Evolutionary conservation across 2,888 invertebrate species (phyloP).

Genomic region (Rapana venosa): DNA sequence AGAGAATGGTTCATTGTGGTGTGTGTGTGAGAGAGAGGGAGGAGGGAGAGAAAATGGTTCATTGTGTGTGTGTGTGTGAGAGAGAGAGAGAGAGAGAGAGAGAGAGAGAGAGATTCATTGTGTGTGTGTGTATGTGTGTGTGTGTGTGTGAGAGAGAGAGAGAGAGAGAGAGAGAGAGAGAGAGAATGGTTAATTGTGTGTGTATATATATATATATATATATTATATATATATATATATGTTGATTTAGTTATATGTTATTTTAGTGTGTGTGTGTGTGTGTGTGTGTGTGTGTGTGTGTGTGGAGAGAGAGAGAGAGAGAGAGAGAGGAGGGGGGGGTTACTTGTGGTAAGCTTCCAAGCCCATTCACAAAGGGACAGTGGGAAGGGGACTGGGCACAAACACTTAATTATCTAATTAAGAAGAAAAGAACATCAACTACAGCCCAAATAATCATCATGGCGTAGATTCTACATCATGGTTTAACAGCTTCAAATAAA

Average conservation of each 20-base stretch:
- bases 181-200: background rate
- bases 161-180: background rate
- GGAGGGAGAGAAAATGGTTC: too few species aligned
- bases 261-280: too few species aligned
- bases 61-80: background rate
- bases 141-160: background rate
- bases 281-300: too few species aligned
- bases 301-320: too few species aligned
- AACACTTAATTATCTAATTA: background rate
- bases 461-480: too few species aligned
- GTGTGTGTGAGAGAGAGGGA: too few species aligned
- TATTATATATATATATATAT: too few species aligned
- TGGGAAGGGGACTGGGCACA: background rate
- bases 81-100: background rate
- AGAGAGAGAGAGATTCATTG: background rate
- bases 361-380: background rate
- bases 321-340: background rate
- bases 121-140: constrained; percentile 2
- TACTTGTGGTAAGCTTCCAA: background rate
- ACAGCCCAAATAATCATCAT: too few species aligned
- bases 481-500: too few species aligned
- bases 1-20: background rate
- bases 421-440: background rate
- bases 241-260: too few species aligned
- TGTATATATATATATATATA: background rate